Evolutionary conservation across 2,113 vertebrate genomes (phyloP), one percentile per base, ranked within the genome.

Genomic region (Acrocephalus kingi): DNA sequence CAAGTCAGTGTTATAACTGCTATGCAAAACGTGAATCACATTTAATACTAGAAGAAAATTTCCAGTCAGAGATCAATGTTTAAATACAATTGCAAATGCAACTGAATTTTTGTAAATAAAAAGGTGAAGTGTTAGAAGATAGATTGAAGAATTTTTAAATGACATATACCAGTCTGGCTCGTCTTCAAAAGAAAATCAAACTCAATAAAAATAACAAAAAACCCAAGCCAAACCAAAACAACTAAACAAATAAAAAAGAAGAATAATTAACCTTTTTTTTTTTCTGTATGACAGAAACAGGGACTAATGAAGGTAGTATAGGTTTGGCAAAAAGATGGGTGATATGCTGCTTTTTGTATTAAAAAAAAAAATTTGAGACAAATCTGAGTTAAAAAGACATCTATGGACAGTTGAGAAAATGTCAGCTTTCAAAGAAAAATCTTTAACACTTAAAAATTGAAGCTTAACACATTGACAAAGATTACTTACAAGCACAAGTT

Each of bases 1-100:
- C 25, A 71, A 14, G 7, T n/a, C 54, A 58, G 20, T 15, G 51
- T n/a, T 43, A 43, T 8, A 74, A 58, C 27, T 0, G 0, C n/a
- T 75, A 11, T 5, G 10, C 30, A 72, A 83, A 92, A 84, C 14
- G 17, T 68, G 56, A 83, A 71, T 59, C 16, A 75, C 24, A 51
- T 75, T 80, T 62, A 87, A 82, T 10, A 67, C 12, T 11, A 64
- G 25, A 4, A 54, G n/a, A 87, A 93, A 86, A 76, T 9, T 22
- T 90, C 30, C 30, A 62, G 9, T 43, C 21, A 51, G 52, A 91
- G 7, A 82, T 19, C 1, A 87, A 61, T 43, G 31, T 25, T 84
- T 78, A 91, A 64, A 92, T 56, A 54, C 30, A 71, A 58, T 30
- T 48, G 17, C 16, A 87, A 91, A 76, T 45, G 17, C 11, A 64